Conservation (phyloP, 2,797 vertebrate species). For the Cynopterus sphinx region DNA sequence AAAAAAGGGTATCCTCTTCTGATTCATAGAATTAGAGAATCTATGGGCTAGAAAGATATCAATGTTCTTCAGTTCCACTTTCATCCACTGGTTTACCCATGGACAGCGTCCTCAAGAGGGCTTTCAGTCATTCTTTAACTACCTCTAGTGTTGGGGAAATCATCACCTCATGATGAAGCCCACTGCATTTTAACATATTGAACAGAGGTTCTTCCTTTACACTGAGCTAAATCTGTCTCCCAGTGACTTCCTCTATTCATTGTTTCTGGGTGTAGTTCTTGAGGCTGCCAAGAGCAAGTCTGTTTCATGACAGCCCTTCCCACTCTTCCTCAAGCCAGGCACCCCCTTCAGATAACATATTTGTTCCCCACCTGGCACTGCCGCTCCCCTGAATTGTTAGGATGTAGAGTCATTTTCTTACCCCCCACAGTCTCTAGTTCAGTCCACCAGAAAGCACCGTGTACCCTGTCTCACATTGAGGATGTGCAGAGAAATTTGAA, state of each 20-base stretch:
- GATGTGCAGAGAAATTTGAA: not conserved
- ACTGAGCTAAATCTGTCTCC: not conserved
- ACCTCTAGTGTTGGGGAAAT: not conserved
- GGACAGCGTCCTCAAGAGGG: not conserved
- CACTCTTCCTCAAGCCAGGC: not conserved
- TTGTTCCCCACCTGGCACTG: not conserved
- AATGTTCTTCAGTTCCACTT: not conserved
- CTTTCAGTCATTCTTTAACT: not conserved
- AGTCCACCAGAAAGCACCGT: not conserved
- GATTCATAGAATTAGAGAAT: conserved; percentile 14
- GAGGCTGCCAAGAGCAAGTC: not conserved
- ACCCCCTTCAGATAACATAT: not conserved
- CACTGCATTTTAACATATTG: not conserved
- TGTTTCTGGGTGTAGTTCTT: not conserved
- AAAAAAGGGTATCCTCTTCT: not conserved
- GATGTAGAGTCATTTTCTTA: not conserved
- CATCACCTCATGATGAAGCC: not conserved
- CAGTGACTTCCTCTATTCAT: not conserved
- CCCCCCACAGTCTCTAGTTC: not conserved
- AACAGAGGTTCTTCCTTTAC: not conserved
- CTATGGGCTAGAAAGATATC: not conserved
- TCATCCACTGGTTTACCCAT: not conserved
- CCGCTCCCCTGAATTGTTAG: not conserved
- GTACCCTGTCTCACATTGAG: no score
- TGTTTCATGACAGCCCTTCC: not conserved